phyloP scores from a whole-genome alignment of 1,140 invertebrate species.

The Micrasema minimum region DNA sequence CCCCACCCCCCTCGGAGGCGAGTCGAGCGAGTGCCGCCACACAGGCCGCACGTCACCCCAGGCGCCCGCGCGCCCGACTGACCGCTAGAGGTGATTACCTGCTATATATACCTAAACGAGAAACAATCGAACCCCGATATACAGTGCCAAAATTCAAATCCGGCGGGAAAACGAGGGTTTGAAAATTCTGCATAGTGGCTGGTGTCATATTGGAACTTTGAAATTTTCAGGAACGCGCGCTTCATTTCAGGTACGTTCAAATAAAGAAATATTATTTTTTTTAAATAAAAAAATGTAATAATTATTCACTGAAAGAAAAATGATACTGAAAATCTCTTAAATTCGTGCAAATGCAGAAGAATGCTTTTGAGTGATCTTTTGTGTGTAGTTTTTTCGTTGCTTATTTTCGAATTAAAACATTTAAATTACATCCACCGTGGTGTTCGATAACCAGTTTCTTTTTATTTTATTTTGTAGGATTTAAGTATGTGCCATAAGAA shows the following conservation, averaged over 20 bases:
- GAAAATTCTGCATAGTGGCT: constrained; percentile 13
- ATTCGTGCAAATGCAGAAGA: no score
- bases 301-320: no score
- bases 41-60: constrained; percentile 39
- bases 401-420: no score
- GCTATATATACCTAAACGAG: constrained; percentile 1
- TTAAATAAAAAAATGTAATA: no score
- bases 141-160: constrained; percentile 1
- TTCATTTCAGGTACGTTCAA: constrained; percentile 17
- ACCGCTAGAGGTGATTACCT: constrained; percentile 10
- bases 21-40: constrained; percentile 42
- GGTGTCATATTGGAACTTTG: constrained; percentile 25
- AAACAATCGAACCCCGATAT: constrained; percentile 12
- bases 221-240: constrained; percentile 19
- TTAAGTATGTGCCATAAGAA: no score
- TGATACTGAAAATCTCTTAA: no score
- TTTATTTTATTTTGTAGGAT: no score
- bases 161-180: background rate
- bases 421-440: no score
- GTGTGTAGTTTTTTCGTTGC: no score
- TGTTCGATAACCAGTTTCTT: no score
- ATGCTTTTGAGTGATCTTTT: no score
- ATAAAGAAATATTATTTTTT: no score
- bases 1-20: constrained; percentile 5
- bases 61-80: constrained; percentile 41